Base-by-base conservation (phyloP, 2,888 invertebrate genomes). In the Disparrhopalites patrizii region DNA sequence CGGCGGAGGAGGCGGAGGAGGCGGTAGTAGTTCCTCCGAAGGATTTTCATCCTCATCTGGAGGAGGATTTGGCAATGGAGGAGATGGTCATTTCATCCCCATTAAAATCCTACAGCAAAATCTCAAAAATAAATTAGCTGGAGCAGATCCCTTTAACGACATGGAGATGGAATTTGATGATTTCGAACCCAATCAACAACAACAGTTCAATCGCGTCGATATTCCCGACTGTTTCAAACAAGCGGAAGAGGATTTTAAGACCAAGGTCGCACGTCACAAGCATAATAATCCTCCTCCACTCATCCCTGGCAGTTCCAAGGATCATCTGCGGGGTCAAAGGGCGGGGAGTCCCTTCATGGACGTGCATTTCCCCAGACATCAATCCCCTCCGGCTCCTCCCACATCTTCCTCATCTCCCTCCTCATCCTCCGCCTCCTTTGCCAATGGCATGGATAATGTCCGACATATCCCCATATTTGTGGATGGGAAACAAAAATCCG, bases 401-500 rank as follows among this genome's bases (percentile, higher is more conserved):
- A 30, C 31, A 3, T 33, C 1, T 20, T 50, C 20, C 50, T 43
- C 58, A 20, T n/a, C n/a, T n/a, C n/a, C n/a, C n/a, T n/a, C n/a
- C n/a, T n/a, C n/a, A n/a, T n/a, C n/a, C n/a, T n/a, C n/a, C n/a
- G n/a, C n/a, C n/a, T n/a, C n/a, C n/a, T n/a, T n/a, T n/a, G n/a
- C n/a, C n/a, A n/a, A n/a, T n/a, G n/a, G n/a, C n/a, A n/a, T n/a
- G n/a, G 10, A 18, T 8, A 3, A 3, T 7, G 47, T 60, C 31
- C 60, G 60, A 3, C 60, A 60, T 25, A 60, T 60, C 60, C 60
- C 60, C n/a, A 60, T 60, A 31, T 43, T 43, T 20, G 43, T 60
- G 30, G 60, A 60, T 30, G 60, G 60, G 1, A 57, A 43, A 23
- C 58, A 57, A 25, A 20, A 31, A 13, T 31, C n/a, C 25, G 18